Evolutionary conservation across 2,113 vertebrate species (phyloP), one percentile per base, ranked within the genome.

Genomic region (Platysternon megacephalum): DNA sequence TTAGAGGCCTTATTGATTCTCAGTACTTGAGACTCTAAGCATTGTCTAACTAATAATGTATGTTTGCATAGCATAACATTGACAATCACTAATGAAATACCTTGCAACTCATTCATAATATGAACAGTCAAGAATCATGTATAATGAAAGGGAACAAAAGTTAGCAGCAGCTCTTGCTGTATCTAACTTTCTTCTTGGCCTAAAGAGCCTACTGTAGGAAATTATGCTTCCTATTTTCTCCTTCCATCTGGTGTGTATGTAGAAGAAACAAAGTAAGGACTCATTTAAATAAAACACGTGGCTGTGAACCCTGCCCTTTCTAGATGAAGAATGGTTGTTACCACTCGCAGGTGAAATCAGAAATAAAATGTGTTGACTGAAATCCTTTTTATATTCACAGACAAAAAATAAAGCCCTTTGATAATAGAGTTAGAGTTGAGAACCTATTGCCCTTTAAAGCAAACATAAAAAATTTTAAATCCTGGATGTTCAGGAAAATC

Each of bases 261-360:
- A 6, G 76, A 48, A 90, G 39, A 79, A 86, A 56, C 56, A 85
- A 95, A 93, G 65, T 28, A 93, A 44, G 26, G 93, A n/a, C 35
- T 68, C 61, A 88, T 96, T 93, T 91, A 93, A 95, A 92, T 90
- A 90, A 93, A 92, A 88, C 61, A 78, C 2, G 6, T 90, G 24
- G 35, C 24, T 86, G 12, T 80, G 82, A 93, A 95, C 19, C 8
- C 44, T 88, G 28, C 86, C 93, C 4, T 85, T 94, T 93, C 82
- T 56, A 9, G 80, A 44, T 65, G 72, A 93, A 93, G 94, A 85
- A 11, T 85, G 22, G 21, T 91, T 90, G 65, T 90, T 96, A 78
- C 7, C 26, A 79, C 84, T 17, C 56, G 48, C 39, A 85, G 39
- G n/a, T 80, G 49, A 94, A 91, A 97, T 83, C 44, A 90, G 49